Evolutionary conservation across 2,797 vertebrate species (phyloP), one percentile per base, ranked within the genome.

Genomic region (Melanotaenia pygmaea): DNA sequence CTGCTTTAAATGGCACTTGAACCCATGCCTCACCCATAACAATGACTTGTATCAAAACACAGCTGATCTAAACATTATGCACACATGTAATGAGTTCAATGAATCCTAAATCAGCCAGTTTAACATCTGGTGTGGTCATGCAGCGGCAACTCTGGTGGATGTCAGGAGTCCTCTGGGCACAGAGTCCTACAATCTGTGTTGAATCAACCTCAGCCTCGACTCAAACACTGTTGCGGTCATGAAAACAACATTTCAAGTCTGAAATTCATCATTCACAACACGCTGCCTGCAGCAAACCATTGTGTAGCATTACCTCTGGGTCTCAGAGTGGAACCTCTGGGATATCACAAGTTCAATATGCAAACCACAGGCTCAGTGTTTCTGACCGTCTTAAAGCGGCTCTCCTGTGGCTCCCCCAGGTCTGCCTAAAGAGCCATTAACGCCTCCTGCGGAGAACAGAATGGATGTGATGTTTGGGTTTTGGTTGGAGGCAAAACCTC

Each of bases 371-470:
- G 34, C 78, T 76, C 12, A 50, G 75, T 67, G 74, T 70, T 74
- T 67, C 70, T 69, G 86, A 61, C 79, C 71, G 51, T 77, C 79
- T 71, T 47, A 82, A 75, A 83, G 83, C 13, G n/a, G 64, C 76
- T 77, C 66, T 9, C 70, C 74, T 14, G 69, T 20, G 40, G 53
- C 72, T 60, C 82, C 70, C 77, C 68, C 43, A 45, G 18, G 35
- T 76, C 75, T 63, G 67, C 81, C 82, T 76, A 76, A 65, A 83
- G 64, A 57, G 61, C 87, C 82, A 85, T 91, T 89, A 90, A 77
- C 5, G 68, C 70, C 77, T 81, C 74, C 72, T 63, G 72, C 22
- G 60, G 79, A 30, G 81, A 72, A 4, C 73, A 59, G 66, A 79
- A 83, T 86, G 81, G 78, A 79, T 84, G 7, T 68, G 81, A 76